A percentile compares a stretch with the other conserved stretches of the same genome.
Conservation (phyloP, 2,797 vertebrate species). For the Gymnopithys bicolor region DNA sequence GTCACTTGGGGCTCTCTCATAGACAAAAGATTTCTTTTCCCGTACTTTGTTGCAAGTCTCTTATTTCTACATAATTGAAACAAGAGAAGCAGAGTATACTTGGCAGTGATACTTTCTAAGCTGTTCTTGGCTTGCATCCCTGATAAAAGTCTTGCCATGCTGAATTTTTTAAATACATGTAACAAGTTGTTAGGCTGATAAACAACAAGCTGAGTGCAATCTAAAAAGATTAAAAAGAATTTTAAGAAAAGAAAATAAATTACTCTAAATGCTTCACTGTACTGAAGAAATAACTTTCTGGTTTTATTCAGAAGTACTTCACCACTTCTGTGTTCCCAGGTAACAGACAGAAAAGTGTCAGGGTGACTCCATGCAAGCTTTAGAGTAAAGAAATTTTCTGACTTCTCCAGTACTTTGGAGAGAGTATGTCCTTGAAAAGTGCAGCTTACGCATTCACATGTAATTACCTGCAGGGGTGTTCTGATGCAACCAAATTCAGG, state of each 20-base stretch:
- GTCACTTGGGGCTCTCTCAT: not conserved
- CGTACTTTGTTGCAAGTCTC: not conserved
- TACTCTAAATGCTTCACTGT: not conserved
- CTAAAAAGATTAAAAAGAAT: not conserved
- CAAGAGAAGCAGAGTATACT: not conserved
- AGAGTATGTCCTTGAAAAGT: not conserved
- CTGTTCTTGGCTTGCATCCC: not conserved
- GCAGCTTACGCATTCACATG: not conserved
- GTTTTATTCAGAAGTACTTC: not conserved
- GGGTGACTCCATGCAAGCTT: not conserved
- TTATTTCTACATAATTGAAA: slow-evolving; percentile 53
- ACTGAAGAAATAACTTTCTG: not conserved
- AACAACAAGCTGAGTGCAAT: not conserved
- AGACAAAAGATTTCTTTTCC: not conserved
- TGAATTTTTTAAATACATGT: not conserved
- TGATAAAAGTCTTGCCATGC: not conserved
- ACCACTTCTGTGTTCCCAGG: not conserved
- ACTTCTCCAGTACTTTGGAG: not conserved
- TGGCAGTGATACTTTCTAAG: not conserved
- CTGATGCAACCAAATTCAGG: not conserved
- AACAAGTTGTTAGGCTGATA: not conserved
- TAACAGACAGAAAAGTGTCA: not conserved
- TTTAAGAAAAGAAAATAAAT: fast-evolving
- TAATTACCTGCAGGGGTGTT: not conserved
- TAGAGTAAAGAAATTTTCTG: not conserved